phyloP scores from a whole-genome alignment of 1,140 invertebrate species.

The Pachypsylla venusta region DNA sequence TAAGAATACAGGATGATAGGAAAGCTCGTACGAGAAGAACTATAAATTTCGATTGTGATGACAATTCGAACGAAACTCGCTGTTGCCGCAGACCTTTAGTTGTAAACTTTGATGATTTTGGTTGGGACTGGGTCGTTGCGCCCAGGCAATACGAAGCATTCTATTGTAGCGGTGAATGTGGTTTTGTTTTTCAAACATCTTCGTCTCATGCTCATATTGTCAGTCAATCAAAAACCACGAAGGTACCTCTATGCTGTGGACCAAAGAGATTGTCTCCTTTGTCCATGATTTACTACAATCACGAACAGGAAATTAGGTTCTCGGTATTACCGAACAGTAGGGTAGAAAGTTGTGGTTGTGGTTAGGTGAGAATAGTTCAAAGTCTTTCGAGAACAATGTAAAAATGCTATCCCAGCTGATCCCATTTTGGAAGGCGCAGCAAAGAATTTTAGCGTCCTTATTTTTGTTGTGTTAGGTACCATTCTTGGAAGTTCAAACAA shows the following conservation, averaged over 20 bases:
- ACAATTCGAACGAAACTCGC: slow-evolving; percentile 55
- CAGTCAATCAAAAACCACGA: slow-evolving; percentile 1
- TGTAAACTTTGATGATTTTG: slow-evolving; percentile 91
- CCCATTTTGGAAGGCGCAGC: not conserved
- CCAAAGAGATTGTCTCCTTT: slow-evolving; percentile 73
- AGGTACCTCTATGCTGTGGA: slow-evolving; percentile 58
- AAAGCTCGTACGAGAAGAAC: slow-evolving; percentile 6
- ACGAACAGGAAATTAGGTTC: slow-evolving; percentile 68
- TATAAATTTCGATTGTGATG: slow-evolving; percentile 39
- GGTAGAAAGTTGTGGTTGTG: slow-evolving; percentile 72
- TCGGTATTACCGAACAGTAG: slow-evolving; percentile 79
- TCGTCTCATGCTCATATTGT: not conserved
- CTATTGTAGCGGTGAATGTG: slow-evolving; percentile 92
- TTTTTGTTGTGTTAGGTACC: slow-evolving; percentile 45
- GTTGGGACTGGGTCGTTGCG: slow-evolving; percentile 97
- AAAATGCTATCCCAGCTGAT: not conserved
- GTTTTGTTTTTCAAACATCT: slow-evolving; percentile 39
- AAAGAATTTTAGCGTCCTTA: slow-evolving; percentile 2
- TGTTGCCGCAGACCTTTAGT: slow-evolving; percentile 83
- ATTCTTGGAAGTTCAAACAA: slow-evolving; percentile 60
- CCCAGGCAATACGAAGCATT: slow-evolving; percentile 90
- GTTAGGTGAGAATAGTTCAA: not conserved
- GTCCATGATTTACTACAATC: slow-evolving; percentile 80
- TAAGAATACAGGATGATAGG: not conserved
- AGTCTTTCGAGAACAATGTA: too few relatives aligned